Percentiles rank a stretch among this genome's conserved stretches.
These are phyloP conservation scores for Mythimna impura DNA, from an alignment of 2,888 invertebrate genomes.

Conservation along the genomic window DNA sequence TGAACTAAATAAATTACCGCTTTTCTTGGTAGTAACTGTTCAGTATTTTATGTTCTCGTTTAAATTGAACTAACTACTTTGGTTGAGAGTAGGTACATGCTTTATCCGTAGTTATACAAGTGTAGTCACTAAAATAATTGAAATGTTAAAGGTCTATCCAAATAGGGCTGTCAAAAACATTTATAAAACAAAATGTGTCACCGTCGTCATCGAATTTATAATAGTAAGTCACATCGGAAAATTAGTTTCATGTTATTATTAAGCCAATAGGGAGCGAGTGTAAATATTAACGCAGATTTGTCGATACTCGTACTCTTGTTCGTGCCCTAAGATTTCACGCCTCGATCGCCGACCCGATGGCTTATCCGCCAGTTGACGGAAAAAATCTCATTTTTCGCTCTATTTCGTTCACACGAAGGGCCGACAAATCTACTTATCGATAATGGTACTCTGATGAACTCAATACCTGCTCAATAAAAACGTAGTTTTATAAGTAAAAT, in stretches of 20 bases:
- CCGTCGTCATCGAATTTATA: constrained; percentile 3
- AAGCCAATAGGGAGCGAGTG: constrained; percentile 20
- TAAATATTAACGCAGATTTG: constrained; percentile 34
- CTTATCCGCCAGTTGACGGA: constrained; percentile 43
- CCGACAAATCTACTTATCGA: constrained; percentile 54
- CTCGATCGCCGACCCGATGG: constrained; percentile 53
- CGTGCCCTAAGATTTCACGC: constrained; percentile 65
- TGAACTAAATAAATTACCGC: constrained; percentile 45
- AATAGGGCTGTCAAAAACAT: background rate
- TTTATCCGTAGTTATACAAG: background rate
- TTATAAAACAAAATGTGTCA: background rate
- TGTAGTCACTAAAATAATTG: background rate
- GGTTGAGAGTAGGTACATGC: background rate
- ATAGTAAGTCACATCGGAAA: background rate
- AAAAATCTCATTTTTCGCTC: constrained; percentile 63
- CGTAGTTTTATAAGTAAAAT: constrained; percentile 21
- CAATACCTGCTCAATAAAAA: constrained; percentile 23
- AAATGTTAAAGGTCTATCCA: background rate
- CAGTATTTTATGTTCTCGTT: constrained; percentile 42
- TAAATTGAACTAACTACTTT: constrained; percentile 21
- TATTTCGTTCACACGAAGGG: constrained; percentile 63
- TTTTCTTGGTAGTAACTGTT: constrained; percentile 24
- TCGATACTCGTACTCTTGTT: constrained; percentile 41
- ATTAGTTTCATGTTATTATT: constrained; percentile 33
- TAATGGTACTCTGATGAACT: constrained; percentile 43